phyloP scores from a whole-genome alignment of 2,113 vertebrate species.

The Thinocorus orbignyianus region DNA sequence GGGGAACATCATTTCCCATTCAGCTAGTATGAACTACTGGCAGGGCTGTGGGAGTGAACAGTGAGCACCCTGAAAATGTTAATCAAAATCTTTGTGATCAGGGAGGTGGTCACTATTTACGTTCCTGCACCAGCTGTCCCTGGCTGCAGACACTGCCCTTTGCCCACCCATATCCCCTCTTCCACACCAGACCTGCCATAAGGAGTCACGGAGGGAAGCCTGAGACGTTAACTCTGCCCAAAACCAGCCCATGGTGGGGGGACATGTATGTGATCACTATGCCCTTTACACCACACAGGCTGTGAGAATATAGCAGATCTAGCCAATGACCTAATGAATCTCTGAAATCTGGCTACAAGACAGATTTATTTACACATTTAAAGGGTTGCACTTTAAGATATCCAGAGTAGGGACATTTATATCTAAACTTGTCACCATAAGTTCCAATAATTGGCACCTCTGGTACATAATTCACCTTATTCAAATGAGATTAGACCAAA shows the following conservation, averaged over 20 bases:
- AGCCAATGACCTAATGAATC: background rate
- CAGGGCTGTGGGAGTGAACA: accelerated
- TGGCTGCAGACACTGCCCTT: background rate
- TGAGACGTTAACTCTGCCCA: background rate
- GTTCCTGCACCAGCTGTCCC: background rate
- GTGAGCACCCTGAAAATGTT: background rate
- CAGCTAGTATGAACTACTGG: background rate
- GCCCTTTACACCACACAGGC: background rate
- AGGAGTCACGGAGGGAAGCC: background rate
- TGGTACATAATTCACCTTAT: background rate
- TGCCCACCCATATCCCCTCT: background rate
- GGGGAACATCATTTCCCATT: background rate
- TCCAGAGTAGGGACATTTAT: background rate
- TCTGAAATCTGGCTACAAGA: background rate
- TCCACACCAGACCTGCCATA: accelerated
- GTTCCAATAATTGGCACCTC: background rate
- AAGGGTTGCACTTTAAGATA: background rate
- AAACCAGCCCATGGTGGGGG: accelerated
- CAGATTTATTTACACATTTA: background rate
- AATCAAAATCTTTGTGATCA: background rate
- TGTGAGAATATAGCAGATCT: background rate
- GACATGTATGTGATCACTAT: background rate
- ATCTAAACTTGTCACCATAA: background rate
- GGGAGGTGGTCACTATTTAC: accelerated
- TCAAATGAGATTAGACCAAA: constrained; percentile 4